Conservation (phyloP, 64 coral and sea anemone genomes). For the Montipora sp. region DNA sequence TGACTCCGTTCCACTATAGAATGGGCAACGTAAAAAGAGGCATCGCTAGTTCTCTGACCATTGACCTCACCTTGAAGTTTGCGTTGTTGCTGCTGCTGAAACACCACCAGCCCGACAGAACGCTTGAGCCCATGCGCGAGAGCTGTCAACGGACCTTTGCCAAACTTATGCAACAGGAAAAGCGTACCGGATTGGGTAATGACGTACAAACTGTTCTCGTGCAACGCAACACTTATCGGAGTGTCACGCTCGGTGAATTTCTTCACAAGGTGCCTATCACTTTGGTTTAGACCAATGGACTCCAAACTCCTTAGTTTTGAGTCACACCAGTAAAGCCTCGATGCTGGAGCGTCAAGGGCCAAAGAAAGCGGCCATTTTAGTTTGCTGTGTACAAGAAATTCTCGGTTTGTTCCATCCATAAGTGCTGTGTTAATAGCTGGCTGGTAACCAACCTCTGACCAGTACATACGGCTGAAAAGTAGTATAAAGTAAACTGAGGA, state of each 20-base stretch:
- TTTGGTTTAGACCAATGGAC: conserved; percentile 14
- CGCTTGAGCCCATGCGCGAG: conserved; percentile 65
- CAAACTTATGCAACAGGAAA: conserved; percentile 78
- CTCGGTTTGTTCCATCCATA: conserved; percentile 73
- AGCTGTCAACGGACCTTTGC: conserved; percentile 47
- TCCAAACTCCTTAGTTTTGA: conserved; percentile 55
- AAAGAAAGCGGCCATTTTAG: conserved; percentile 70
- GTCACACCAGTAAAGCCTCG: conserved; percentile 83
- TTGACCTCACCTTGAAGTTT: conserved; percentile 48
- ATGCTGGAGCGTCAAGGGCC: conserved; percentile 62
- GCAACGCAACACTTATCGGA: conserved; percentile 68
- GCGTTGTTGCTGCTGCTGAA: conserved; percentile 75
- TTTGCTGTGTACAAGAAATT: conserved; percentile 47
- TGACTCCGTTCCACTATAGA: too few species aligned
- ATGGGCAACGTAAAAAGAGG: too few species aligned
- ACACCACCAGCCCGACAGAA: conserved; percentile 51
- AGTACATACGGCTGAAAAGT: conserved; percentile 71
- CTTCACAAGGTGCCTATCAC: conserved; percentile 50
- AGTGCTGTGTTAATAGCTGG: conserved; percentile 67
- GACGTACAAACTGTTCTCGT: conserved; percentile 71
- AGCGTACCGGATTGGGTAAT: conserved; percentile 61
- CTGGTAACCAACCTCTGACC: conserved; percentile 65
- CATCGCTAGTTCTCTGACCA: too few species aligned
- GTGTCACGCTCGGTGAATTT: conserved; percentile 12
- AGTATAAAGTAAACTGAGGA: not conserved